Evolutionary conservation across 2,113 vertebrate genomes (phyloP), one percentile per base, ranked within the genome.

Genomic region (Sterna hirundo): DNA sequence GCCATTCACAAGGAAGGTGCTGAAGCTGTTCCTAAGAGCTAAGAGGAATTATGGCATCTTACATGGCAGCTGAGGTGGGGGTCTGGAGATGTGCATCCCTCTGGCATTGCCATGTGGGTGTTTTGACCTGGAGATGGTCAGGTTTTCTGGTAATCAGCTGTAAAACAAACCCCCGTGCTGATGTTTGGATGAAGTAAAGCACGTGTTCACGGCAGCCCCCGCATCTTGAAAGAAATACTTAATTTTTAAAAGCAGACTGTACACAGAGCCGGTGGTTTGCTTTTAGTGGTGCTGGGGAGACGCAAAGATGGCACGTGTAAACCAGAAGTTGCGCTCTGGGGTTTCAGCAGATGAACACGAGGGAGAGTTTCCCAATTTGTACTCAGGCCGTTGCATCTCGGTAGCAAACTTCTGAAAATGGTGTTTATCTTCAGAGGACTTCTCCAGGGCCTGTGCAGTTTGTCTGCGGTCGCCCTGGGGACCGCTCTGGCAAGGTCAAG

Each of bases 301-400:
- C 22, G 29, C 1, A 30, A 15, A 51, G 34, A 2, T 4, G 5
- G 40, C 9, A 6, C 42, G 44, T 1, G 4, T 20, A 22, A 78
- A 57, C 13, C 52, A 32, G 19, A 90, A 83, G 38, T 55, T 57
- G 68, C 0, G 0, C 36, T 46, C 29, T 0, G 0, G 61, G 7
- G 16, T 62, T 93, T 87, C 2, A 2, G 71, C 54, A 64, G 58
- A 21, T 0, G 0, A 71, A 21, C n/a, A 25, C 4, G 4, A 55
- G n/a, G 25, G 8, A 87, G 25, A 36, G 32, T 90, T 90, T 42
- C 79, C 62, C 51, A 47, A 32, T 79, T 30, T 26, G 6, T 8
- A 11, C 42, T 88, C 26, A 25, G 47, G 30, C 21, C 0, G 0
- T 68, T 65, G 42, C 0, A 0, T 49, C 17, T 69, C 0, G 0